phyloP scores from a whole-genome alignment of 2,113 vertebrate genomes.

The Cyprinodon brontotheroides region DNA sequence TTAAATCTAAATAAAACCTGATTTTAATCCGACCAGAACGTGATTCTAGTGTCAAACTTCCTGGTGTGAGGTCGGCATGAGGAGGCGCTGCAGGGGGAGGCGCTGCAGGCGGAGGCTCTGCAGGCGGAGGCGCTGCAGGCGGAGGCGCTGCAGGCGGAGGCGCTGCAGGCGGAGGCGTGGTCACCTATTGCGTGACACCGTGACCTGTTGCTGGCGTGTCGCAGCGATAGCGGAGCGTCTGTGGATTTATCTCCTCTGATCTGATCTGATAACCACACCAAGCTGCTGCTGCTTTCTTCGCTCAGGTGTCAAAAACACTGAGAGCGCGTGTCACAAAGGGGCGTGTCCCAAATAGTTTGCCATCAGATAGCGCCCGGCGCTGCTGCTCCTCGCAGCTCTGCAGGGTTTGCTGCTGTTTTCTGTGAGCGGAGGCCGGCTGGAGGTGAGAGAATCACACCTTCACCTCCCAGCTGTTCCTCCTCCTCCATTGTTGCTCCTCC shows the following conservation, averaged over 20 bases:
- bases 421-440: not conserved
- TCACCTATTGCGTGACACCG: conserved; percentile 63
- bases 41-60: too few relatives aligned
- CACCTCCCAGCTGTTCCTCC: not conserved
- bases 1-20: too few relatives aligned
- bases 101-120: too few relatives aligned
- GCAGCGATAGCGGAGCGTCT: conserved; percentile 17
- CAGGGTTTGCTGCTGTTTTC: not conserved
- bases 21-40: too few relatives aligned
- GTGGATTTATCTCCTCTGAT: conserved; percentile 59
- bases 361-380: conserved; percentile 6
- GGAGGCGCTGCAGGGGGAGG: too few relatives aligned
- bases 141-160: not conserved
- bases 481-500: not conserved
- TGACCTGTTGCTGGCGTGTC: conserved; percentile 49
- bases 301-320: conserved; percentile 42
- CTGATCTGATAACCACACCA: conserved; percentile 19
- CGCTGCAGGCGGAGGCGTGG: conserved; percentile 13
- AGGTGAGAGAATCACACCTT: not conserved
- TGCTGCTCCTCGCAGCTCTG: not conserved
- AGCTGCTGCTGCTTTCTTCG: conserved; percentile 1
- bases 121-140: too few relatives aligned
- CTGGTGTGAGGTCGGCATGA: too few relatives aligned
- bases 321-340: conserved; percentile 17
- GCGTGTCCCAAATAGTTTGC: conserved; percentile 36